Percentiles rank a stretch among this genome's conserved stretches.
Conservation (phyloP, 2,797 vertebrate genomes). For the Uromys caudimaculatus region DNA sequence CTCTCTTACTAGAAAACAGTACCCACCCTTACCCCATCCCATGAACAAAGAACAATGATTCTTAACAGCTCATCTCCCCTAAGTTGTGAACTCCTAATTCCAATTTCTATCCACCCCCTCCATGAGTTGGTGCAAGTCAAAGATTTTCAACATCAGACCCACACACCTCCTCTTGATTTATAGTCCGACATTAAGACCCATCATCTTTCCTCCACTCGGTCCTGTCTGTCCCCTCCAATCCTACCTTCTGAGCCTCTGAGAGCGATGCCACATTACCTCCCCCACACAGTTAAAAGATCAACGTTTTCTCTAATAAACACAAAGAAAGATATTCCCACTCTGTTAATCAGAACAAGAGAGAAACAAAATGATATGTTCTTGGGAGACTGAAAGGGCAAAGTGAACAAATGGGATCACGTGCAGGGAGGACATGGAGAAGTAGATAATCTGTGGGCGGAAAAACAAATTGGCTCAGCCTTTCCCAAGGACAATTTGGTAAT, state of each 20-base stretch:
- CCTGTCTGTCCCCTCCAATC: neutral
- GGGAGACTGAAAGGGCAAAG: neutral
- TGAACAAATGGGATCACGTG: neutral
- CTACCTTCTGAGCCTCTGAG: neutral
- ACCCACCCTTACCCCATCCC: neutral
- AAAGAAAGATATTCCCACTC: neutral
- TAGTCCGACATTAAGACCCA: neutral
- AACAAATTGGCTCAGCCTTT: neutral
- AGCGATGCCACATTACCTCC: neutral
- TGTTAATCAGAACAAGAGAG: neutral
- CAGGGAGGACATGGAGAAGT: neutral
- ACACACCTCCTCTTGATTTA: neutral
- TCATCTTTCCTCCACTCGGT: too few relatives aligned
- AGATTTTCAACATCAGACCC: neutral
- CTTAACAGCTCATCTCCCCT: neutral
- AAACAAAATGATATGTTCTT: slow-evolving; percentile 20
- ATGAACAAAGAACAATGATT: neutral
- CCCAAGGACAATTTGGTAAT: neutral
- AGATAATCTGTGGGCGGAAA: neutral
- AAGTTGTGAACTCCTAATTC: neutral
- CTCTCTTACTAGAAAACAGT: neutral
- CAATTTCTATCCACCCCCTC: neutral
- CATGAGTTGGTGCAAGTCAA: neutral
- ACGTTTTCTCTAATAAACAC: neutral
- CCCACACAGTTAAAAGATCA: neutral